These are phyloP conservation scores for Ptychodera flava DNA, from an alignment of 35 echinoderm and acorn worm genomes.

Conservation along the genomic window DNA sequence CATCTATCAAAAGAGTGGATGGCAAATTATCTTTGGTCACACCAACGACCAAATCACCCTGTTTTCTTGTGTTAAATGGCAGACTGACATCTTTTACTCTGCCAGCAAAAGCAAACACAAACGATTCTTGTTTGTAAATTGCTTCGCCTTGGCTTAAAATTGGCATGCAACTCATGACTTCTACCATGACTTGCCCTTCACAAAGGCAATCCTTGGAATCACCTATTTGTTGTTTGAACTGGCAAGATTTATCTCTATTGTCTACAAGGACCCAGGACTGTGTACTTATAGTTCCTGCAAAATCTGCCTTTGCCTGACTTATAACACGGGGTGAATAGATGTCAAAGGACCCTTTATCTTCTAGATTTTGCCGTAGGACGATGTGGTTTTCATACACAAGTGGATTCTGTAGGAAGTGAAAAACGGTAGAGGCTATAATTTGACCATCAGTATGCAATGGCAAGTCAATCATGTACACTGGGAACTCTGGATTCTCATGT, in stretches of 20 bases:
- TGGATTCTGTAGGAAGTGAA: slow-evolving; percentile 74
- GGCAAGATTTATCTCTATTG: background rate
- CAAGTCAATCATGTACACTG: slow-evolving; percentile 67
- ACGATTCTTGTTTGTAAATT: background rate
- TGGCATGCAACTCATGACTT: background rate
- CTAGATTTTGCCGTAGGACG: slow-evolving; percentile 47
- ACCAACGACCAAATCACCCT: background rate
- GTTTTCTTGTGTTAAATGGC: background rate
- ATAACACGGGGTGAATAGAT: slow-evolving; percentile 54
- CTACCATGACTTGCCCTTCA: background rate
- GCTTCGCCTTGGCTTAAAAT: background rate
- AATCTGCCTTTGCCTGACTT: slow-evolving; percentile 84
- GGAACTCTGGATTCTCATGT: slow-evolving; percentile 95
- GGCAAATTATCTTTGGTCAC: background rate
- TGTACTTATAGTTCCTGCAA: slow-evolving; percentile 29
- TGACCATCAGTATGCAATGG: slow-evolving; percentile 59
- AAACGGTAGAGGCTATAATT: slow-evolving; percentile 71
- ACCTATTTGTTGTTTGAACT: background rate
- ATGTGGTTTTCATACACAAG: slow-evolving; percentile 86
- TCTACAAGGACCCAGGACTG: background rate
- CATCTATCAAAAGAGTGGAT: background rate
- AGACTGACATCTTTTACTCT: background rate
- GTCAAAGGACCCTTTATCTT: slow-evolving; percentile 73
- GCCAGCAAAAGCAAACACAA: background rate
- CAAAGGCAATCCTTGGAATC: background rate